Conservation (phyloP, 2,888 invertebrate species). For the Criorhina ranunculi region DNA sequence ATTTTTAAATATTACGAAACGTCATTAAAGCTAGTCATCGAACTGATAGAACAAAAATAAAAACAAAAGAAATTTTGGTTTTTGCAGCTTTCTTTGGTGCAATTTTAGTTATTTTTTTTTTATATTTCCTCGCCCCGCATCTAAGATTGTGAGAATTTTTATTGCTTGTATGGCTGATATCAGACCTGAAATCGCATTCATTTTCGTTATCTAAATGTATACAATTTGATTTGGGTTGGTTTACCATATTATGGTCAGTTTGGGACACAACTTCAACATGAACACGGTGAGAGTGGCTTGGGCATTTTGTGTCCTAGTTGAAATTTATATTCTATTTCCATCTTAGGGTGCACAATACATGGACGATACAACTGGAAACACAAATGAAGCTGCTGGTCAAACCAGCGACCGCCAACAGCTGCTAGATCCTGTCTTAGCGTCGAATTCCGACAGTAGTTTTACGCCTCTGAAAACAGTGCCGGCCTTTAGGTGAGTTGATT, state of each 20-base stretch:
- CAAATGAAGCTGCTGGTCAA: conserved; percentile 62
- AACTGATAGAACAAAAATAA: conserved; percentile 28
- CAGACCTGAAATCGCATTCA: conserved; percentile 1
- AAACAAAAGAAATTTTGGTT: conserved; percentile 40
- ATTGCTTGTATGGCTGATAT: conserved; percentile 23
- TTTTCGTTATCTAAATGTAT: conserved; percentile 55
- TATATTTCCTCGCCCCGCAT: not conserved
- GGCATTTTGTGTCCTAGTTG: not conserved
- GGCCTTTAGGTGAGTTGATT: conserved; percentile 81
- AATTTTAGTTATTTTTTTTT: conserved; percentile 23
- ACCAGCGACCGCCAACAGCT: conserved; percentile 80
- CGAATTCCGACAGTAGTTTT: conserved; percentile 80
- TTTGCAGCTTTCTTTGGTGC: conserved; percentile 9
- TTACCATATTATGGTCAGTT: conserved; percentile 78
- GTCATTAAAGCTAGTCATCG: conserved; percentile 27
- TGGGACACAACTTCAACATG: conserved; percentile 78
- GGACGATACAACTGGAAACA: conserved; percentile 75
- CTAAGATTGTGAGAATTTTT: not conserved
- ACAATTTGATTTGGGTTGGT: conserved; percentile 29
- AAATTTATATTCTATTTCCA: conserved; percentile 9
- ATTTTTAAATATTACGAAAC: conserved; percentile 4
- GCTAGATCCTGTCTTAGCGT: conserved; percentile 82
- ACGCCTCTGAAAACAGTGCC: conserved; percentile 82
- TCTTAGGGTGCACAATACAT: conserved; percentile 80
- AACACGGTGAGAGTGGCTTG: conserved; percentile 77